Percentiles rank a stretch among this genome's conserved stretches.
These are phyloP conservation scores for Sinella curviseta DNA, from an alignment of 1,140 invertebrate genomes.

Conservation along the genomic window DNA sequence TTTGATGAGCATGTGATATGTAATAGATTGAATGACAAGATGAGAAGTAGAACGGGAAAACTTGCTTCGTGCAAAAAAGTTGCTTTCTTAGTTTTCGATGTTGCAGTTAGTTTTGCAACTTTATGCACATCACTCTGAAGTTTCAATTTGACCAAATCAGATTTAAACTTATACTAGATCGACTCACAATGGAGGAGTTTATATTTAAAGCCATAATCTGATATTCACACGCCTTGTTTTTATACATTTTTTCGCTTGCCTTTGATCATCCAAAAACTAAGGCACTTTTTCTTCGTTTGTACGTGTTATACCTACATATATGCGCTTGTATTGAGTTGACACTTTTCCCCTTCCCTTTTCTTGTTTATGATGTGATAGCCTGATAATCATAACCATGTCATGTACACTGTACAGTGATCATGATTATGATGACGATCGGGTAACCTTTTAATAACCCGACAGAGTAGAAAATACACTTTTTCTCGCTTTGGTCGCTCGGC, in stretches of 20 bases:
- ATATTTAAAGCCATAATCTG: too few relatives aligned
- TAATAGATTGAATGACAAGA: too few relatives aligned
- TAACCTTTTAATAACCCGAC: slow-evolving; percentile 3
- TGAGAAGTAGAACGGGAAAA: background rate
- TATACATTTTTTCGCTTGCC: too few relatives aligned
- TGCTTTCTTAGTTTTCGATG: background rate
- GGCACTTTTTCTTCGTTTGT: background rate
- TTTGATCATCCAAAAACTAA: background rate
- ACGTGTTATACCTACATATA: background rate
- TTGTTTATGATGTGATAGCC: background rate
- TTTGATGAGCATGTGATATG: too few relatives aligned
- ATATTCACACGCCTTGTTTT: too few relatives aligned
- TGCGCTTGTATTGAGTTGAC: background rate
- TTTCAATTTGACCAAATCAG: background rate
- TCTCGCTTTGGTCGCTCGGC: background rate
- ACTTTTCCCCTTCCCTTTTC: background rate
- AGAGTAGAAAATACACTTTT: background rate
- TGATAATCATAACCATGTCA: background rate
- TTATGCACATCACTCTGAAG: background rate
- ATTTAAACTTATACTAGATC: too few relatives aligned
- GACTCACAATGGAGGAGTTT: too few relatives aligned
- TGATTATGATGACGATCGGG: background rate
- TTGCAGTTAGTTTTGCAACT: too few relatives aligned
- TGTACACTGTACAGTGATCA: too few relatives aligned
- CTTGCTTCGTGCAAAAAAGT: background rate